Evolutionary conservation across 2,113 vertebrate species (phyloP).

Genomic region (Sphyrna mokarran): DNA sequence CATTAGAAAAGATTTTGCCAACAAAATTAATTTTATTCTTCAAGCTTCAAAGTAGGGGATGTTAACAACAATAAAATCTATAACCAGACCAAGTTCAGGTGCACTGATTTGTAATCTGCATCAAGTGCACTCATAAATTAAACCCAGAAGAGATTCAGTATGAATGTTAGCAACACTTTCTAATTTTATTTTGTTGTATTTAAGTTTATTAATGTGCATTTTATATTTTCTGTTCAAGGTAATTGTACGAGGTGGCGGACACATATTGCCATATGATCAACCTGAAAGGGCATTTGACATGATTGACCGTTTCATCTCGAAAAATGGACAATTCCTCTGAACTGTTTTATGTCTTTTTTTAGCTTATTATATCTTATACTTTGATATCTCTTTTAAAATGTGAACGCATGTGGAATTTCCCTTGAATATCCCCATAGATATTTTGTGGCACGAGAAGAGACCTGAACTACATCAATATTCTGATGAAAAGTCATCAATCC

Average conservation of each 20-base stretch:
- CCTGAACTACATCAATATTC: neutral
- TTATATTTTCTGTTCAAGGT: slow-evolving; percentile 51
- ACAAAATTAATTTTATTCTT: neutral
- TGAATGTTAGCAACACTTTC: neutral
- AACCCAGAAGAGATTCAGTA: neutral
- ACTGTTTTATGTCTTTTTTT: neutral
- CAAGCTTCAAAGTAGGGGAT: neutral
- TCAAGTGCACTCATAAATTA: neutral
- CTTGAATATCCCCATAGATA: neutral
- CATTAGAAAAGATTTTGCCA: neutral
- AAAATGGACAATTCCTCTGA: slow-evolving; percentile 44
- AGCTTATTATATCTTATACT: neutral
- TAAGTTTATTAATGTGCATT: neutral
- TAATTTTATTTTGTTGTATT: neutral
- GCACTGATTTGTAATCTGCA: neutral
- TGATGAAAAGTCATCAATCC: neutral
- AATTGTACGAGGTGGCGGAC: slow-evolving; percentile 70
- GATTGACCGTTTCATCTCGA: slow-evolving; percentile 75
- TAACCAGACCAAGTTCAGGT: neutral
- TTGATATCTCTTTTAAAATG: neutral
- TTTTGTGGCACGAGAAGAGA: neutral
- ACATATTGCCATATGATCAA: slow-evolving; percentile 71
- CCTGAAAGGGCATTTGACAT: slow-evolving; percentile 70
- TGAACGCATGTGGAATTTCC: neutral
- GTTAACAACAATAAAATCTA: no score